Evolutionary conservation across 2,888 invertebrate species (phyloP).

Genomic region (Bimastos eiseni): DNA sequence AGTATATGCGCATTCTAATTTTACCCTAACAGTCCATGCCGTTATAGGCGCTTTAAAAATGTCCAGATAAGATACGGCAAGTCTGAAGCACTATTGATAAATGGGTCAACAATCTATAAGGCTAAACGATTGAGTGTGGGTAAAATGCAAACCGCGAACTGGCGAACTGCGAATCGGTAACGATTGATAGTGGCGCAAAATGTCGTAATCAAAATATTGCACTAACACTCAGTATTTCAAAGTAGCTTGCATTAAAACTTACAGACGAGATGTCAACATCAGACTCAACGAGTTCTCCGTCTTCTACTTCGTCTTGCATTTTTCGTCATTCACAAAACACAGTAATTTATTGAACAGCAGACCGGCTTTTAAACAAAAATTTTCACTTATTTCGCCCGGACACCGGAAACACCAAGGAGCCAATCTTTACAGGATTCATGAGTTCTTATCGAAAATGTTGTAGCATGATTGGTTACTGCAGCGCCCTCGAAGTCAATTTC

Average conservation of each 20-base stretch:
- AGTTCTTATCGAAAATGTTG: too few relatives aligned
- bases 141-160: too few relatives aligned
- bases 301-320: conserved; percentile 8
- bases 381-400: not conserved
- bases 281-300: not conserved
- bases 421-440: not conserved
- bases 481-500: too few relatives aligned
- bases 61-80: too few relatives aligned
- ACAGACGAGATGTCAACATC: not conserved
- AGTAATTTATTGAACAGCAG: not conserved
- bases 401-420: not conserved
- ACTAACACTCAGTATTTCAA: not conserved
- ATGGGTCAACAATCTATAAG: too few relatives aligned
- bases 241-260: not conserved
- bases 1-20: too few relatives aligned
- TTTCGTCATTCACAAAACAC: not conserved
- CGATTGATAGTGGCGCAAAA: not conserved
- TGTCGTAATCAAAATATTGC: not conserved
- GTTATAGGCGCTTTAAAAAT: too few relatives aligned
- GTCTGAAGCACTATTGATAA: too few relatives aligned
- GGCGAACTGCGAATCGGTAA: too few relatives aligned
- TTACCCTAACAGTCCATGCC: too few relatives aligned
- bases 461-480: too few relatives aligned
- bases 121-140: too few relatives aligned
- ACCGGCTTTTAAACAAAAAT: not conserved